Evolutionary conservation across 2,113 vertebrate genomes (phyloP).

Genomic region (Pipra filicauda): DNA sequence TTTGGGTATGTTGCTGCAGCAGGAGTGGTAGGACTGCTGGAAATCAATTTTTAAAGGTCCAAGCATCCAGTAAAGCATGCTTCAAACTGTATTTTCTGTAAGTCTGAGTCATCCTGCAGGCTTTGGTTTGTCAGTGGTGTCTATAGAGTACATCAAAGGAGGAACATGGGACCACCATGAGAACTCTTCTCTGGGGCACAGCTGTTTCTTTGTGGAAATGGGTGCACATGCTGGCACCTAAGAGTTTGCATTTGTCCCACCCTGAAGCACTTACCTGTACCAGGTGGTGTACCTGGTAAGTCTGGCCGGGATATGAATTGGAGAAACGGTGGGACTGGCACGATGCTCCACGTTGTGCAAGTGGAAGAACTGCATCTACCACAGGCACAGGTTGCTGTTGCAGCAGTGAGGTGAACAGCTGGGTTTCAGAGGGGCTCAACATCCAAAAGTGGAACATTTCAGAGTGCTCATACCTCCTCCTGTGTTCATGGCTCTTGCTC

Average conservation of each 20-base stretch:
- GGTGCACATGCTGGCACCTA: background rate
- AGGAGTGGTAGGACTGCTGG: background rate
- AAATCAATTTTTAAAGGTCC: background rate
- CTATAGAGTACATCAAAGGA: background rate
- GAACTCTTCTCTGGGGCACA: background rate
- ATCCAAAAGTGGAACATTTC: background rate
- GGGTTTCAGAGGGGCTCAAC: background rate
- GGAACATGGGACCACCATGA: background rate
- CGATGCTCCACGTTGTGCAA: background rate
- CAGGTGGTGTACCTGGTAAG: background rate
- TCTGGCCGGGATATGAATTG: background rate
- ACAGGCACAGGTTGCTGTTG: rapidly evolving
- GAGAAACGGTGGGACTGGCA: background rate
- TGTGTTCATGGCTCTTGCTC: background rate
- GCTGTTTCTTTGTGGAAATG: background rate
- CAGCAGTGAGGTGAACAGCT: background rate
- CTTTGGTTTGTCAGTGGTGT: background rate
- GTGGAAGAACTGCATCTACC: background rate
- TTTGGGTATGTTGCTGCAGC: constrained; percentile 73
- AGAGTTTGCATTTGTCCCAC: background rate
- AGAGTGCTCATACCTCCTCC: background rate
- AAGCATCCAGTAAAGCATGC: background rate
- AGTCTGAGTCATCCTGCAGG: background rate
- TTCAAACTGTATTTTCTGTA: background rate
- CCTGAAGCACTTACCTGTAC: background rate